Conservation (phyloP, 2,113 vertebrate genomes). For the Proteles cristata region DNA sequence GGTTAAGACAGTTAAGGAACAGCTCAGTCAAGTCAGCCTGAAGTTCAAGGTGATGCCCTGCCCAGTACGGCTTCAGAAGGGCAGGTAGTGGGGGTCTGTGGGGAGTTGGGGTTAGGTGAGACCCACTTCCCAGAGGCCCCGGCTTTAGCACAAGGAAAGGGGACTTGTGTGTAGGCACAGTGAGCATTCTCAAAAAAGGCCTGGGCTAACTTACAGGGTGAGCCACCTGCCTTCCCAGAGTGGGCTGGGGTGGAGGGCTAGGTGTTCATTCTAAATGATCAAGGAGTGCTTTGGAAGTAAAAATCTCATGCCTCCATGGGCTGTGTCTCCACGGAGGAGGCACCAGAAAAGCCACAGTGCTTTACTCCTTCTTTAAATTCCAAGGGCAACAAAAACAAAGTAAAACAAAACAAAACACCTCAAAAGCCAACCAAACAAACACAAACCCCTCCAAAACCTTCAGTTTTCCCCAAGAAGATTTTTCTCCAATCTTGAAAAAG, state of each 20-base stretch:
- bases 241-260: background rate
- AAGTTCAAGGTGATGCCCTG: rapidly evolving
- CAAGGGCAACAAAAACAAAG: background rate
- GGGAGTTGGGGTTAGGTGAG: background rate
- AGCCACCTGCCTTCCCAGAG: background rate
- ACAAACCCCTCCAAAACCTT: background rate
- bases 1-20: background rate
- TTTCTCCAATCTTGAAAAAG: background rate
- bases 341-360: background rate
- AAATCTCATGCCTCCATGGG: background rate
- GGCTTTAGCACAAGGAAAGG: background rate
- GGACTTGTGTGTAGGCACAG: background rate
- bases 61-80: background rate
- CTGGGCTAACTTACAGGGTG: background rate
- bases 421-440: no score
- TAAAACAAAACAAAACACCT: no score
- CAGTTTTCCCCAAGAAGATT: background rate
- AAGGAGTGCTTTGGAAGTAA: background rate
- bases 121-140: background rate
- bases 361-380: background rate
- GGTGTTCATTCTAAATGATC: background rate
- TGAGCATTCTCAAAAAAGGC: background rate
- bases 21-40: background rate
- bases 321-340: background rate
- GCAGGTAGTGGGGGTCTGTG: background rate